Base-by-base conservation (phyloP, 2,113 vertebrate species). In the Cygnus buccinator region DNA sequence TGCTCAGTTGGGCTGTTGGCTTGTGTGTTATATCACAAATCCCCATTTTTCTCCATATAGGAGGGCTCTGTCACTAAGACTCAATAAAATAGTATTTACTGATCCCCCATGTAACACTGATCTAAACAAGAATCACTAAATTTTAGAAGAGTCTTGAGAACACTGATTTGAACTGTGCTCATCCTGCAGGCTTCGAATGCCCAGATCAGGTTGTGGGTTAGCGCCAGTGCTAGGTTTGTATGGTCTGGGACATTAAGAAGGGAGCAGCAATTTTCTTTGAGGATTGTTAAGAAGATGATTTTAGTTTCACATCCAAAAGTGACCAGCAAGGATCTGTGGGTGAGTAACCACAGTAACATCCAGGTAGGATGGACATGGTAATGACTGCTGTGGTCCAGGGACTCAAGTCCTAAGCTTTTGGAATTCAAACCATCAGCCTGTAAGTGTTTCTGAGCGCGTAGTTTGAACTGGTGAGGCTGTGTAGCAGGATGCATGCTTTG, bases 341-440 rank as follows among this genome's bases (percentile, higher is more conserved):
- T 55, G 79, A 76, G 52, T 86, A 71, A 83, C 31, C n/a, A n/a
- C n/a, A n/a, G n/a, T n/a, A n/a, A n/a, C n/a, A n/a, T 93, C 63
- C 2, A 10, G 61, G 33, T 35, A 25, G 76, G 72, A 35, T 20
- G 41, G 71, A 77, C 57, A 3, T 41, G 62, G 37, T 66, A 0
- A 48, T 2, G 1, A 10, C 4, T 39, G 46, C 63, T 86, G 50
- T 4, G 1, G n/a, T 22, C 13, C 10, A 22, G 65, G 46, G 54
- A 65, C 59, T 52, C 5, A 11, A 66, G 33, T 61, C 44, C 29
- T 28, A 13, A 78, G 44, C 43, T 37, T 62, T 37, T 31, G 50
- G 33, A 23, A 33, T 62, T 52, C n/a, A 22, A 37, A 43, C 6
- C 77, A 9, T 17, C 48, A 72, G 41, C n/a, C 46, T 35, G 1